These are phyloP conservation scores for Artibeus lituratus DNA, from an alignment of 2,797 vertebrate species.

Conservation along the genomic window DNA sequence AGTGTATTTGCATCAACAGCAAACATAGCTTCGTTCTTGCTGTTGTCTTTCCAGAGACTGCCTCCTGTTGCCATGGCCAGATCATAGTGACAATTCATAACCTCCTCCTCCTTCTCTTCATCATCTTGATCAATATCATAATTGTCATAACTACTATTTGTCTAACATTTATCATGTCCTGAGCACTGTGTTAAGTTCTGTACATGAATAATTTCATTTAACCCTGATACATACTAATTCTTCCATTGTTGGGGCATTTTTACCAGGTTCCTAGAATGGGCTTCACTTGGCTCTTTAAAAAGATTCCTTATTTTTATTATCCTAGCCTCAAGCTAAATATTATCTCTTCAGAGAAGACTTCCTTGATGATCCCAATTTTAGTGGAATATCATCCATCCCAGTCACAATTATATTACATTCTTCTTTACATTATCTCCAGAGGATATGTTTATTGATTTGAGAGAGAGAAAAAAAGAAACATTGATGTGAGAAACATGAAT, in stretches of 20 bases:
- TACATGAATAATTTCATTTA: not conserved
- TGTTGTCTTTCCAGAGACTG: not conserved
- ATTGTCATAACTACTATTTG: not conserved
- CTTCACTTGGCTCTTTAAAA: not conserved
- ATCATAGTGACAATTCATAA: not conserved
- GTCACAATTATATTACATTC: not conserved
- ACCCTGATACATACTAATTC: not conserved
- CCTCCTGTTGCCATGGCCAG: not conserved
- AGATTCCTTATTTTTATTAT: not conserved
- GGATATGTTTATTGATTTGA: not conserved
- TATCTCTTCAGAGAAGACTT: not conserved
- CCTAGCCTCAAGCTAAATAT: not conserved
- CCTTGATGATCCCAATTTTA: not conserved
- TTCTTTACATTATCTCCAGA: not conserved
- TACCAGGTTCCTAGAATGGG: not conserved
- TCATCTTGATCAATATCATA: no score
- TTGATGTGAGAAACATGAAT: not conserved
- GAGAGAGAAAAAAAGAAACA: not conserved
- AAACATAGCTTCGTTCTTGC: not conserved
- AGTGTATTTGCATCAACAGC: not conserved
- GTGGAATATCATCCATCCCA: not conserved
- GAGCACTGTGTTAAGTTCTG: not conserved
- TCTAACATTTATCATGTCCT: not conserved
- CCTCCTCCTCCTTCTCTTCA: rapidly evolving
- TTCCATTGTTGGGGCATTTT: not conserved